Percentiles rank a stretch among this genome's conserved stretches.
Evolutionary conservation across 2,888 invertebrate species (phyloP).

Genomic region (Napeogenes inachia): DNA sequence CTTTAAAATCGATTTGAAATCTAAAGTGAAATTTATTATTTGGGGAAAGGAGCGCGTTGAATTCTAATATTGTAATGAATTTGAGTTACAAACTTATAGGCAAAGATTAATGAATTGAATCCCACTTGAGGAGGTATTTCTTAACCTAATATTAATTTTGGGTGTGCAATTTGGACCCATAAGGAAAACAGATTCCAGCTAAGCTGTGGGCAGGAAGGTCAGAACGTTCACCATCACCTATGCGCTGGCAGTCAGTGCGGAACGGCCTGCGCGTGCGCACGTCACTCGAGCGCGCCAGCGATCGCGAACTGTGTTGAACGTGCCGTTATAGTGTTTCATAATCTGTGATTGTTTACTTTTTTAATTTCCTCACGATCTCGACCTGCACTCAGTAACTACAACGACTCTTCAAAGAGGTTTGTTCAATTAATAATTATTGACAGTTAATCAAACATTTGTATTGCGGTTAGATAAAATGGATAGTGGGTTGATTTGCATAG

Average conservation of each 20-base stretch:
- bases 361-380: slow-evolving; percentile 44
- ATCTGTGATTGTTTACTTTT: slow-evolving; percentile 63
- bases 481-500: slow-evolving; percentile 56
- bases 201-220: slow-evolving; percentile 73
- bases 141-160: background rate
- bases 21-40: no score
- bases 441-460: slow-evolving; percentile 35
- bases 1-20: no score
- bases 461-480: slow-evolving; percentile 32
- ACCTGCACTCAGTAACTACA: slow-evolving; percentile 40
- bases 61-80: no score
- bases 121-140: background rate
- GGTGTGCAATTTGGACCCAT: slow-evolving; percentile 32
- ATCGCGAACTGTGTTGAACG: slow-evolving; percentile 60
- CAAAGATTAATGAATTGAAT: no score
- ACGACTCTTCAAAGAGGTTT: slow-evolving; percentile 60
- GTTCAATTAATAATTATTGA: slow-evolving; percentile 40
- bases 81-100: no score
- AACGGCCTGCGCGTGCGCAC: slow-evolving; percentile 65
- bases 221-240: slow-evolving; percentile 61
- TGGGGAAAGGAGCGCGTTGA: no score
- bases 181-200: slow-evolving; percentile 63
- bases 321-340: slow-evolving; percentile 69
- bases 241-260: slow-evolving; percentile 61
- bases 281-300: slow-evolving; percentile 42